Evolutionary conservation across 2,797 vertebrate species (phyloP).

Genomic region (Onychomys arenicola): DNA sequence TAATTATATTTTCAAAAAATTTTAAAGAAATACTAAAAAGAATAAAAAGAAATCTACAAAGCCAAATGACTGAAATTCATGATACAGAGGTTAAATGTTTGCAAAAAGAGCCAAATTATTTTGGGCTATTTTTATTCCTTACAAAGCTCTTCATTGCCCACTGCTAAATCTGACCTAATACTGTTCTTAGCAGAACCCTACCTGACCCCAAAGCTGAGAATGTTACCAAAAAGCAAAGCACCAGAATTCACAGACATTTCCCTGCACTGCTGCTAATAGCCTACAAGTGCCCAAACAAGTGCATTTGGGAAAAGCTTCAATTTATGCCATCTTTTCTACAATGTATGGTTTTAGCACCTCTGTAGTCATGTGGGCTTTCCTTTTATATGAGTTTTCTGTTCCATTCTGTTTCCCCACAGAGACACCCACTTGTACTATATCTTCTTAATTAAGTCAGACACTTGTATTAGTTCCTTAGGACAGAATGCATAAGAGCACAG

Average conservation of each 20-base stretch:
- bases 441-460: not conserved
- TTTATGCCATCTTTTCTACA: not conserved
- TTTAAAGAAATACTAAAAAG: not conserved
- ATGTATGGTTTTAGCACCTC: not conserved
- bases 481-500: not conserved
- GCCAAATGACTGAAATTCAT: not conserved
- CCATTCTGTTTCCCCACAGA: not conserved
- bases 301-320: not conserved
- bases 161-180: not conserved
- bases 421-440: not conserved
- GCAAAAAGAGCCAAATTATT: not conserved
- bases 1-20: not conserved
- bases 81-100: not conserved
- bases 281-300: not conserved
- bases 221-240: not conserved
- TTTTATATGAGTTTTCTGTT: not conserved
- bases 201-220: not conserved
- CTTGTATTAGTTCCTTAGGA: not conserved
- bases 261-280: not conserved
- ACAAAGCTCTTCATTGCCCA: not conserved
- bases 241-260: not conserved
- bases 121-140: not conserved
- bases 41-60: not conserved
- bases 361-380: not conserved
- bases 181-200: not conserved